Conservation (phyloP, 2,113 vertebrate genomes). For the Excalfactoria chinensis region DNA sequence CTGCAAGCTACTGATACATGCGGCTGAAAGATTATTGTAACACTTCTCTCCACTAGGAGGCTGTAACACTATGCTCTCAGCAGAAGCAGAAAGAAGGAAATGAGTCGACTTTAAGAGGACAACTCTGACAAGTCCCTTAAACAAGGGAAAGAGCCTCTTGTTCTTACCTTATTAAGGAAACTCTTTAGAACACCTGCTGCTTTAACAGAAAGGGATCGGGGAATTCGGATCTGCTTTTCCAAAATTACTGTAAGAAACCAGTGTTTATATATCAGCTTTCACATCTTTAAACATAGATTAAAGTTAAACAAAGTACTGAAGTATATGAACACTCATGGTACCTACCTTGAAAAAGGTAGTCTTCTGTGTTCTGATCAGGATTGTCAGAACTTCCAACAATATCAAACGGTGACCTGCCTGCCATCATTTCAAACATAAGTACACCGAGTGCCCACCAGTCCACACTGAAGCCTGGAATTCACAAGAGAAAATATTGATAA, state of each 20-base stretch:
- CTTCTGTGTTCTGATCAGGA: constrained; percentile 98
- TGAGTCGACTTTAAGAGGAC: neutral
- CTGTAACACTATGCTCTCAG: neutral
- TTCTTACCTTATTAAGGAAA: constrained; percentile 96
- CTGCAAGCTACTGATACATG: neutral
- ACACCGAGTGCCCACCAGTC: constrained; percentile 99
- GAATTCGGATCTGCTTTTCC: constrained; percentile 99
- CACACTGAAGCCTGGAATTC: constrained; percentile 90
- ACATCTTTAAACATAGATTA: neutral
- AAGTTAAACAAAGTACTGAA: neutral
- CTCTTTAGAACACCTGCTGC: constrained; percentile 98
- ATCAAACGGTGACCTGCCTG: constrained; percentile 95
- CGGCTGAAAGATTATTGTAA: neutral
- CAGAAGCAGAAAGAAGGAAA: neutral
- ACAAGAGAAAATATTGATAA: neutral
- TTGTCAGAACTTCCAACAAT: constrained; percentile 98
- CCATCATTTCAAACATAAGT: constrained; percentile 99
- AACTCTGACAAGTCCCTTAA: neutral
- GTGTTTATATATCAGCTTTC: neutral
- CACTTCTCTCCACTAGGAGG: neutral
- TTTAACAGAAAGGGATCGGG: constrained; percentile 97
- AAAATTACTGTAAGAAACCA: constrained; percentile 89
- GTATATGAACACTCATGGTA: neutral
- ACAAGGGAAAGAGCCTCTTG: neutral
- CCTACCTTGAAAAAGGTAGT: constrained; percentile 98